These are phyloP conservation scores for Polylopha cassiicola DNA, from an alignment of 2,888 invertebrate genomes.

Conservation along the genomic window DNA sequence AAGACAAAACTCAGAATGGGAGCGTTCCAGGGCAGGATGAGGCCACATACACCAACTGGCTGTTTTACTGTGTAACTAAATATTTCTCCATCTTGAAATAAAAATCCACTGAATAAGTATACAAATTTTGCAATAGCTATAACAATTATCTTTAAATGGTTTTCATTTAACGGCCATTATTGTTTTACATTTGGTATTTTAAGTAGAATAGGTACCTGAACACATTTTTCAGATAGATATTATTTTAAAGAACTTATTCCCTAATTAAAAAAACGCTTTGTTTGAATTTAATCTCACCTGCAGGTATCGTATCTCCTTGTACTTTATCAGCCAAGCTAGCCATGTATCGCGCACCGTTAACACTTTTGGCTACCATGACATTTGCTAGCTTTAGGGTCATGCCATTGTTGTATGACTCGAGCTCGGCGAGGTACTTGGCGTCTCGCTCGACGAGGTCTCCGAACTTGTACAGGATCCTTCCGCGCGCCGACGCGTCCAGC, in stretches of 20 bases:
- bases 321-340: slow-evolving; percentile 95
- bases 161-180: too few relatives aligned
- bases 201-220: too few relatives aligned
- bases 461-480: slow-evolving; percentile 82
- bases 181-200: too few relatives aligned
- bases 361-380: slow-evolving; percentile 67
- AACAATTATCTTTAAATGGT: too few relatives aligned
- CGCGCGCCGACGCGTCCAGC: slow-evolving; percentile 88
- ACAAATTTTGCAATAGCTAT: too few relatives aligned
- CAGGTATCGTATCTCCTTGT: slow-evolving; percentile 83
- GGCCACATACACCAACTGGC: slow-evolving; percentile 85
- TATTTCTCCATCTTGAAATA: slow-evolving; percentile 82
- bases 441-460: slow-evolving; percentile 89
- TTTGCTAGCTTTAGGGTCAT: slow-evolving; percentile 83
- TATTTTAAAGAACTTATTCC: too few relatives aligned
- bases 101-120: too few relatives aligned
- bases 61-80: slow-evolving; percentile 81
- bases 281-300: too few relatives aligned
- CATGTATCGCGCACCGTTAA: slow-evolving; percentile 81
- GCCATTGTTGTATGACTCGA: slow-evolving; percentile 95
- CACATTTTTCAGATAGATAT: too few relatives aligned
- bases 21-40: slow-evolving; percentile 95
- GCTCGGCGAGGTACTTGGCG: slow-evolving; percentile 82
- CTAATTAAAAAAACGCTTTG: too few relatives aligned
- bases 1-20: slow-evolving; percentile 91